Evolutionary conservation across 23 tunicate species (phyloP), one percentile per base, ranked within the genome.

Genomic region (Halocynthia roretzi): DNA sequence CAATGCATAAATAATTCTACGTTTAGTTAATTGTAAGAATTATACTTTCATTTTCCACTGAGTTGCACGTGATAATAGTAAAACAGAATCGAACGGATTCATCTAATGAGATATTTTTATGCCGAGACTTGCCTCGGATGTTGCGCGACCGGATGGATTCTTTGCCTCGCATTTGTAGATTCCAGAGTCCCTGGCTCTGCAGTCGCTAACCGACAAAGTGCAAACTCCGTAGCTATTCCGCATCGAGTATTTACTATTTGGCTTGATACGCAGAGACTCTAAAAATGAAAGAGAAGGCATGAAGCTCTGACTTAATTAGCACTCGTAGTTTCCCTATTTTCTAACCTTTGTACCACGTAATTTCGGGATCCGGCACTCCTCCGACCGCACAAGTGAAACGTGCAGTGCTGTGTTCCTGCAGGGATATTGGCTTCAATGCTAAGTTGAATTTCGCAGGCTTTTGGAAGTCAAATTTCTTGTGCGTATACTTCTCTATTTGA

Each of bases 241-340:
- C 84, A 92, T 78, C 52, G 98, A 92, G 77, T 92, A 92, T 66
- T 92, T 92, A 85, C 86, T 82, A 84, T 86, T 92, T 6, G 98
- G 87, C 75, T 83, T 86, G 75, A 92, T 86, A 19, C 96, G 82
- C 19, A 72, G 62, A 49, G 67, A 81, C 52, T 80, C 96, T 89
- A 56, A 11, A 80, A 83, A 54, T 7, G 19, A 67, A 67, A 11
- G 31, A 40, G 22, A 49, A 67, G 31, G 31, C 4, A 67, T 67
- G 22, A 67, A 17, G 71, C 22, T 67, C 22, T 19, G 71, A 10
- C 5, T 19, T 17, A 12, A 12, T 67, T 0, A 17, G 5, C 0
- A 67, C 1, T 67, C 12, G 71, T 5, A 67, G 19, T 11, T 31
- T 31, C 44, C 5, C 71, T 0, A 5, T 8, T 10, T 20, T 22